Evolutionary conservation across 2,888 invertebrate genomes (phyloP), one percentile per base, ranked within the genome.

Genomic region (Aleiodes testaceus): DNA sequence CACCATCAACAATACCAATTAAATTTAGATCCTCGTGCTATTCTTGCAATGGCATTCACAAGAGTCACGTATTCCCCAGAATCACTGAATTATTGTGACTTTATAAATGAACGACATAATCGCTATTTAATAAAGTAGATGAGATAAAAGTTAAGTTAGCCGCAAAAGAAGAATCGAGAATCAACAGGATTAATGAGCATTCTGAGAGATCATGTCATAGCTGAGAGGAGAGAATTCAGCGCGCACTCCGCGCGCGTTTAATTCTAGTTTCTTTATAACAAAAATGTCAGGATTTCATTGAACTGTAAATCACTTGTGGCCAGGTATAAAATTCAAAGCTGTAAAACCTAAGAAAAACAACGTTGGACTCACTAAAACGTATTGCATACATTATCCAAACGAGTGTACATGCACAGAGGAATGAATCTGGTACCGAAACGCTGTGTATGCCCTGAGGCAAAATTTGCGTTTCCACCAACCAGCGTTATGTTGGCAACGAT

Each of bases 381-480:
- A 72, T 67, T 49, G 71, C 71, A 76, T 74, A 74, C 66, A 71
- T 75, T 74, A 70, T 66, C 20, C 68, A 53, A 42, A 30, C 68
- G 65, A 42, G 67, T 64, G 44, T 65, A 61, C 63, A 45, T 67
- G 64, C 69, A 30, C 64, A 55, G 63, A 45, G 69, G 61, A 30
- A 69, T 66, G 69, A 72, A 72, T 69, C 67, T 64, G 63, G 69
- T 55, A 55, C 53, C 65, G 47, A 52, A 74, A 72, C 71, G 70
- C 69, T 45, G 49, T 74, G 74, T 70, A 74, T 70, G 71, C 66
- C 36, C 67, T 69, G 52, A 18, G 69, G 71, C 76, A 70, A 59
- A 72, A 75, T 74, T 42, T 59, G 45, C 22, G 30, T 36, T 66
- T 67, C 59, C 52, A 66, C 59, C 16, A 59, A 16, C 22, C 22